Evolutionary conservation across 2,888 invertebrate species (phyloP), one percentile per base, ranked within the genome.

Genomic region (Amiota minor): DNA sequence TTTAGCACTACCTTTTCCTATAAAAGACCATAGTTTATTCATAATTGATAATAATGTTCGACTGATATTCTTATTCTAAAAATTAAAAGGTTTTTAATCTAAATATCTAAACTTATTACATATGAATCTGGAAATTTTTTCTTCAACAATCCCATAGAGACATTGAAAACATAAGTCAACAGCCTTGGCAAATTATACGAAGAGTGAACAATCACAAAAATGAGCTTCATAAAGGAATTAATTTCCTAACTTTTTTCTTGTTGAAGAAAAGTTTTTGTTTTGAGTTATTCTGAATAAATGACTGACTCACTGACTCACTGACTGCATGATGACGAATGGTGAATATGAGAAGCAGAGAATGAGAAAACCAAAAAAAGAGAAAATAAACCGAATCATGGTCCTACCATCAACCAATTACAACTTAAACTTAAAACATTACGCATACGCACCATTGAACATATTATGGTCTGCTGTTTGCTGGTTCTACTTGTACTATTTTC

Each of bases 391-490:
- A 35, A 35, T 35, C 14, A 16, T 14, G 2, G 53, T 53, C n/a
- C 53, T 16, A n/a, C 53, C 6, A 53, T 1, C 8, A 53, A 53
- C n/a, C 16, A 16, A n/a, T 14, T 16, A 9, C 53, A 53, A 53
- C 16, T 14, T 14, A 53, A 9, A 8, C 14, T 53, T 71, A 71
- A 49, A 72, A 76, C 79, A 82, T 81, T 81, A 82, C 82, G 81
- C 79, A 82, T 81, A 77, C 84, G 82, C 78, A 67, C 76, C 79
- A 82, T 82, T 82, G 62, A 81, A 78, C 84, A 82, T 35, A 2
- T 35, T 35, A 35, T 35, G 35, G 59, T 59, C 20, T 59, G 59
- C 10, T 18, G 16, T 18, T 56, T 18, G 18, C 20, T 20, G 56
- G 56, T 56, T 14, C 50, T n/a, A n/a, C 12, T n/a, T 9, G 53